These are phyloP conservation scores for Mantis religiosa DNA, from an alignment of 2,888 invertebrate species.

Conservation along the genomic window DNA sequence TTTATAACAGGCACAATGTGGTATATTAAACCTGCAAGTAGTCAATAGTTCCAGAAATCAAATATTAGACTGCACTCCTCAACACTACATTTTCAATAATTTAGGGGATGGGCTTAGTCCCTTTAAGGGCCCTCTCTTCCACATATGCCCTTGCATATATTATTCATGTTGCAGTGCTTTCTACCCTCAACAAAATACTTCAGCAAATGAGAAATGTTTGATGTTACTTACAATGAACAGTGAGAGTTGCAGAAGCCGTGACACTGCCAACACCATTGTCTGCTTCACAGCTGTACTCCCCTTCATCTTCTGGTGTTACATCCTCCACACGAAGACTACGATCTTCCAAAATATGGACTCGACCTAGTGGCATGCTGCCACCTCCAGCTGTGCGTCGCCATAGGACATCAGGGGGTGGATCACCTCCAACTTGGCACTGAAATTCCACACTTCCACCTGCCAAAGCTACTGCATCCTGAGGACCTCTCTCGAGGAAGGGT, in stretches of 20 bases:
- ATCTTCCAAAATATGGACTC: conserved; percentile 75
- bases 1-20: too few relatives aligned
- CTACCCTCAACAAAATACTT: too few relatives aligned
- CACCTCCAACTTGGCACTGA: conserved; percentile 44
- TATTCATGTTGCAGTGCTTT: too few relatives aligned
- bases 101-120: too few relatives aligned
- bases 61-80: too few relatives aligned
- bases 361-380: conserved; percentile 73
- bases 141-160: too few relatives aligned
- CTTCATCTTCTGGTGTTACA: conserved; percentile 71
- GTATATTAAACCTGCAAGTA: too few relatives aligned
- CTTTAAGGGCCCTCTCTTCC: too few relatives aligned
- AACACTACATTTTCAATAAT: too few relatives aligned
- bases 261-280: conserved; percentile 77
- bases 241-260: conserved; percentile 67
- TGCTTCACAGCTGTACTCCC: conserved; percentile 79
- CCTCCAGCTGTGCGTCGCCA: conserved; percentile 47
- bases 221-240: conserved; percentile 52
- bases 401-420: conserved; percentile 37
- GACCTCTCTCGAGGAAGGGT: conserved; percentile 45
- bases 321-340: conserved; percentile 70
- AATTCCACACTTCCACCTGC: conserved; percentile 45
- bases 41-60: too few relatives aligned
- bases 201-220: too few relatives aligned
- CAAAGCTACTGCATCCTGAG: conserved; percentile 45